phyloP scores from a whole-genome alignment of 2,888 invertebrate genomes.

The Aporophyla lueneburgensis region DNA sequence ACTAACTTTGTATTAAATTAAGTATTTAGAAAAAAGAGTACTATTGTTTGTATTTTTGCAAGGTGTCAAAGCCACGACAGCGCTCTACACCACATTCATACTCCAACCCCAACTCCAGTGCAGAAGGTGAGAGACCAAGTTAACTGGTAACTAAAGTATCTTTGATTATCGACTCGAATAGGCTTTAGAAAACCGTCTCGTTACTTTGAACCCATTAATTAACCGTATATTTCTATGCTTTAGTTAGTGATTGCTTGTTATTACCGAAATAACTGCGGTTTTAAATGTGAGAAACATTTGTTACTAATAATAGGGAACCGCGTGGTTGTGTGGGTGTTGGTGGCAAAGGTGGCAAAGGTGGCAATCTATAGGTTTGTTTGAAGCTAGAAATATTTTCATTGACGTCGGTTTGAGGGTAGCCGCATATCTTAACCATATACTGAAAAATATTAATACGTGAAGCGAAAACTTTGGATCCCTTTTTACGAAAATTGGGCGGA shows the following conservation, averaged over 20 bases:
- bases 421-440: neutral
- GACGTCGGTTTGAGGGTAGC: neutral
- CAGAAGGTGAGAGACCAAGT: slow-evolving; percentile 41
- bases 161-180: slow-evolving; percentile 75
- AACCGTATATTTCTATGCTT: slow-evolving; percentile 42
- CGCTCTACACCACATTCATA: slow-evolving; percentile 40
- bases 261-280: slow-evolving; percentile 32
- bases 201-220: slow-evolving; percentile 62
- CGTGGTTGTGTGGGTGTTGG: neutral
- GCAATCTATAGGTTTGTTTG: neutral
- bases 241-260: slow-evolving; percentile 9
- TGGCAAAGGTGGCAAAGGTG: neutral
- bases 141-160: slow-evolving; percentile 61
- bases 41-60: neutral
- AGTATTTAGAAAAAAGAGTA: neutral
- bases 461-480: too few species aligned
- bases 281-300: slow-evolving; percentile 12
- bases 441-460: too few species aligned
- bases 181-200: slow-evolving; percentile 65
- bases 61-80: neutral
- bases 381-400: neutral
- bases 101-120: neutral
- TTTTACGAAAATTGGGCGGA: too few species aligned
- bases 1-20: too few species aligned
- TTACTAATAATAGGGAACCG: neutral